Percentiles rank a stretch among this genome's conserved stretches.
Conservation (phyloP, 2,113 vertebrate species). For the Stigmatopora nigra region DNA sequence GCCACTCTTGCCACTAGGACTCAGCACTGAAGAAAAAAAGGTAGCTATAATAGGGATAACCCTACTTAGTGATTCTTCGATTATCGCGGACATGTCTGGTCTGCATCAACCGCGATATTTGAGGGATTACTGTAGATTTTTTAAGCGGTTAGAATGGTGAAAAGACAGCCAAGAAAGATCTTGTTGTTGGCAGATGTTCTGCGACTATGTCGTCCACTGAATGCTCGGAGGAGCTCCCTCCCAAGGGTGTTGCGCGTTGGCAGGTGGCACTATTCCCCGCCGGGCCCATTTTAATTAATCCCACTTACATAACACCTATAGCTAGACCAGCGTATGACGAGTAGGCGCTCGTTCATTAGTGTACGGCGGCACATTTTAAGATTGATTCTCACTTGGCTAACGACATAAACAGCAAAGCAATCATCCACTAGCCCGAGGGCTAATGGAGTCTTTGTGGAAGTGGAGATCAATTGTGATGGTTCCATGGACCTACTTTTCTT, state of each 20-base stretch:
- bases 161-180: too few relatives aligned
- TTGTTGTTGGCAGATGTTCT: not conserved
- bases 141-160: too few relatives aligned
- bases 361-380: slow-evolving; percentile 9
- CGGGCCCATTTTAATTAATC: slow-evolving; percentile 46
- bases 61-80: too few relatives aligned
- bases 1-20: too few relatives aligned
- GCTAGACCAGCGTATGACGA: slow-evolving; percentile 24
- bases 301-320: slow-evolving; percentile 49
- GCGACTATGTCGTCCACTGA: not conserved
- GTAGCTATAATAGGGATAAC: too few relatives aligned
- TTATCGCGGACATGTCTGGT: too few relatives aligned
- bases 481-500: not conserved
- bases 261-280: slow-evolving; percentile 33
- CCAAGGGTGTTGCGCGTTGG: not conserved
- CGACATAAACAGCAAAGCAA: not conserved
- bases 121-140: too few relatives aligned
- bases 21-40: too few relatives aligned
- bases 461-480: slow-evolving; percentile 37
- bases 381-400: not conserved
- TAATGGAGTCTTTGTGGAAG: slow-evolving; percentile 29
- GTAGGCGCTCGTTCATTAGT: slow-evolving; percentile 5
- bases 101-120: too few relatives aligned
- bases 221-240: slow-evolving; percentile 7
- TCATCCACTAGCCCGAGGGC: slow-evolving; percentile 2